A percentile compares a stretch with the other conserved stretches of the same genome.
Conservation (phyloP, 2,113 vertebrate species). For the Rousettus leschenaultii region DNA sequence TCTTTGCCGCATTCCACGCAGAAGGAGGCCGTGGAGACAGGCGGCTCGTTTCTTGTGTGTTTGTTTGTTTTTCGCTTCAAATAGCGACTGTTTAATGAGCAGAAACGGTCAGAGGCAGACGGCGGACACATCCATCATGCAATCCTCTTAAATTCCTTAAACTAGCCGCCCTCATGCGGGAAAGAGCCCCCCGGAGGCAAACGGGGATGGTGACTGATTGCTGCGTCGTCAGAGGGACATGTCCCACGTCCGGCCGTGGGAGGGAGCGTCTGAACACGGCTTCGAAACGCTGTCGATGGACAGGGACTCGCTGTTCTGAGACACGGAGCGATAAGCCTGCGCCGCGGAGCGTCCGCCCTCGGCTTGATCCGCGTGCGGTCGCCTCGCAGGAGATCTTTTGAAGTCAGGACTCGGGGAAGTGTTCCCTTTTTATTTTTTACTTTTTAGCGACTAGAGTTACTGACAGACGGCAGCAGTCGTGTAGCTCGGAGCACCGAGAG, state of each 20-base stretch:
- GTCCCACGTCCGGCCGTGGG: too few relatives aligned
- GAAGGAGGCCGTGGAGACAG: too few relatives aligned
- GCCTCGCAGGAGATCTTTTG: too few relatives aligned
- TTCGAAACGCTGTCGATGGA: neutral
- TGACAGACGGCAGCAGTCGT: too few relatives aligned
- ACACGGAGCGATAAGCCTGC: too few relatives aligned
- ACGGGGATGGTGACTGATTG: neutral
- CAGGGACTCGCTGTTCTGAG: neutral
- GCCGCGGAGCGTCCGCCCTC: too few relatives aligned
- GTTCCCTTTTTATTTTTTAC: neutral
- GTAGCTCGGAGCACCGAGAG: too few relatives aligned
- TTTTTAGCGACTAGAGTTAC: too few relatives aligned
- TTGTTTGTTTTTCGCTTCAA: too few relatives aligned
- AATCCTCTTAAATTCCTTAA: neutral
- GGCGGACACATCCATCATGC: rapidly evolving
- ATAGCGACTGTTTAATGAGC: too few relatives aligned
- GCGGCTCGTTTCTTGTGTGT: too few relatives aligned
- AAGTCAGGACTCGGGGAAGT: neutral
- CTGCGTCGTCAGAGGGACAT: rapidly evolving
- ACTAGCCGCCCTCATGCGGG: neutral
- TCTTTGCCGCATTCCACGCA: too few relatives aligned
- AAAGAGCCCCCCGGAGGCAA: neutral
- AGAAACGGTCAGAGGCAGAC: neutral
- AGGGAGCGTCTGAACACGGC: neutral
- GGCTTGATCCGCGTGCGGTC: rapidly evolving